Base-by-base conservation (phyloP, 2,113 vertebrate genomes). In the Cricetomys ansorgei region DNA sequence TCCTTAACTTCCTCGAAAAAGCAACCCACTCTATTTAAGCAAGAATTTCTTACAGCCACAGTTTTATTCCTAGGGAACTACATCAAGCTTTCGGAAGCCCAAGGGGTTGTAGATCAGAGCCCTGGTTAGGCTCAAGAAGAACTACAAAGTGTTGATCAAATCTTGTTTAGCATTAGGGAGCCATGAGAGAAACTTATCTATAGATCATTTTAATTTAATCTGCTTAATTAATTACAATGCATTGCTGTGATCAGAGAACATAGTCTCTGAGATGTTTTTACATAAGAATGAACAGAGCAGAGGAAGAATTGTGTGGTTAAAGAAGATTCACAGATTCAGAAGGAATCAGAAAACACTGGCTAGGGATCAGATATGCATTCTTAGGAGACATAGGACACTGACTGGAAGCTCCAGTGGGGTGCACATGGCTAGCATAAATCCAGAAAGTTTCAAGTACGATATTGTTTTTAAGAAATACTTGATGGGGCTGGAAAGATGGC, bases 311-410 rank as follows among this genome's bases (percentile, higher is more conserved):
- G 77, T 57, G 43, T 29, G 45, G 31, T 70, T 92, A 75, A 40
- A 92, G 64, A 81, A 97, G 87, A 88, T 25, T 59, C 75, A 94
- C 45, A 85, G 50, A 81, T 62, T 89, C 19, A 57, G 86, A 96
- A 95, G n/a, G n/a, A 67, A 16, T 59, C 62, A 27, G 8, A 80
- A 85, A 89, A 88, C 12, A 29, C 43, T 67, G n/a, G 53, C 53
- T 65, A 45, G 59, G 94, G 83, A 92, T 59, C 8, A 57, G 53
- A 75, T 48, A 12, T 40, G 10, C 21, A 59, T 40, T 27, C 48
- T 45, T 70, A 9, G 37, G 37, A 70, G 27, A n/a, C 40, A 16
- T 19, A 48, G n/a, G 21, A 64, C 29, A 67, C 50, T 25, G n/a
- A 34, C 34, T 48, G 16, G 19, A n/a, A 9, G 21, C 75, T 37